Evolutionary conservation across 2,888 invertebrate genomes (phyloP).

Genomic region (Nomada ferruginata): DNA sequence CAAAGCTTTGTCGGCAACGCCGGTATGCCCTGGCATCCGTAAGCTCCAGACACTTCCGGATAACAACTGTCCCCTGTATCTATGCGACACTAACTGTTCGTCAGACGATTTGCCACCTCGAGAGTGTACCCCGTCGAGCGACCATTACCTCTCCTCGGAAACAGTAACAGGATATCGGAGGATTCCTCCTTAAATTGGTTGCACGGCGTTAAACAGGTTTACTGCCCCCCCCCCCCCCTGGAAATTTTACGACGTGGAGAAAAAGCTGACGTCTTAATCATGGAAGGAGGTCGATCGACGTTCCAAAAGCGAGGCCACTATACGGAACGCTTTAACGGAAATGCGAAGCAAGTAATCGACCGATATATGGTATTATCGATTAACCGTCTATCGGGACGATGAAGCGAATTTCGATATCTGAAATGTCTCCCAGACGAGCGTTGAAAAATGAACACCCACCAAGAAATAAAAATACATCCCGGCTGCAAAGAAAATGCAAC

Average conservation of each 20-base stretch:
- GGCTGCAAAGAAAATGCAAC: background rate
- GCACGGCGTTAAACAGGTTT: constrained; percentile 19
- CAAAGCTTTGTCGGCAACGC: constrained; percentile 44
- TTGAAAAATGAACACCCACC: constrained; percentile 32
- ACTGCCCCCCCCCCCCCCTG: background rate
- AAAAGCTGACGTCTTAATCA: constrained; percentile 31
- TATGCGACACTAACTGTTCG: constrained; percentile 30
- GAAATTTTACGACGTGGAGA: constrained; percentile 19
- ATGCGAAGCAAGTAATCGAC: constrained; percentile 32
- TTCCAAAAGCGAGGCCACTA: background rate
- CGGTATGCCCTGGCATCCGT: constrained; percentile 38
- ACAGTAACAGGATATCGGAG: constrained; percentile 38
- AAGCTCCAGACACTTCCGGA: constrained; percentile 48
- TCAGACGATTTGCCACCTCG: constrained; percentile 11
- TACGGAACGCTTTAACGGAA: background rate
- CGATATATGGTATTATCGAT: constrained; percentile 42
- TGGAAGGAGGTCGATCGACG: constrained; percentile 8
- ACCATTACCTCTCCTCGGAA: constrained; percentile 29
- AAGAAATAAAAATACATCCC: constrained; percentile 14
- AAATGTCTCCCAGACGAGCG: constrained; percentile 34
- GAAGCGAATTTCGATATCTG: constrained; percentile 52
- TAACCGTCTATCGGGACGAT: constrained; percentile 37
- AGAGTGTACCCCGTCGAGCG: constrained; percentile 36
- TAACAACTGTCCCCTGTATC: constrained; percentile 61
- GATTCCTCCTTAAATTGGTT: constrained; percentile 44